Base-by-base conservation (phyloP, 1,140 invertebrate species). In the Drosophila truncata region DNA sequence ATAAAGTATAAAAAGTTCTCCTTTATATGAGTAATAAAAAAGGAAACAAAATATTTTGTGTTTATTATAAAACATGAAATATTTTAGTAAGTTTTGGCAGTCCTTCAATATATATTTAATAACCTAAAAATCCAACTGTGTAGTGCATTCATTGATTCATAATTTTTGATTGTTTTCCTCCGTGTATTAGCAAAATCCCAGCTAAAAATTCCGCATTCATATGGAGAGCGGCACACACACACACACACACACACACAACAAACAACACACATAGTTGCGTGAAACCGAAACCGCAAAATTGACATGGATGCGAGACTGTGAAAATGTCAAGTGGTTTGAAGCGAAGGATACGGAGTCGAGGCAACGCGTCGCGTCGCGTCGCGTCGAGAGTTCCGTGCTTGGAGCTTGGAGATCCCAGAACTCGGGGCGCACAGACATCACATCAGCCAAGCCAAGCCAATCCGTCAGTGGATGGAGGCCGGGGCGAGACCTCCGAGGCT, bases 211-310 rank as follows among this genome's bases (percentile, higher is more conserved):
- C 57, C 63, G 35, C 57, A 55, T 77, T 61, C 49, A 67, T 37
- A 41, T 77, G 55, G 55, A 46, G 64, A 72, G 41, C 27, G 62
- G 31, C 16, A 18, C n/a, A 16, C 59, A 29, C 59, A 66, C 58
- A 29, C 31, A 14, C 37, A 16, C 33, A 41, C 18, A n/a, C 23
- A 31, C 50, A 54, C 50, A 52, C 27, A 18, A 8, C 25, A 18
- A 31, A 37, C 54, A 29, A 18, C 44, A 54, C 44, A 55, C 73
- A 77, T 55, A 74, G 58, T 63, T 78, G 80, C 65, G 81, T 81
- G 85, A 80, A 84, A 88, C 72, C 85, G 78, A 88, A 88, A 84
- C 84, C 84, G 77, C 85, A 76, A 90, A 90, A 85, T 90, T 90
- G 85, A 90, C 78, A 91, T 90, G 86, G 77, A 90, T 79, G 78